A percentile compares a stretch with the other conserved stretches of the same genome.
These are phyloP conservation scores for Gila robusta DNA, from an alignment of 2,797 vertebrate species.

Conservation along the genomic window DNA sequence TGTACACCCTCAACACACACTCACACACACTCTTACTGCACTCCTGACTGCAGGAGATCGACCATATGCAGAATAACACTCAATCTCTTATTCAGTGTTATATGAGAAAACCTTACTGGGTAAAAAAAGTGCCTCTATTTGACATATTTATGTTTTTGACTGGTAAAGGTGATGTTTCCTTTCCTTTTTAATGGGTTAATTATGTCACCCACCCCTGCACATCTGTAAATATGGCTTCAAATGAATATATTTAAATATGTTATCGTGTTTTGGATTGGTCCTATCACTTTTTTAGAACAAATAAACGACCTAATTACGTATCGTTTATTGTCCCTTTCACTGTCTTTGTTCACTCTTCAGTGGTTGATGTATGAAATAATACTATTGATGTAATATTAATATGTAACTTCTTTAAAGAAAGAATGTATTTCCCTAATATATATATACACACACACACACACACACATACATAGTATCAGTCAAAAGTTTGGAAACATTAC, in stretches of 20 bases:
- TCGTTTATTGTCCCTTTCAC: neutral
- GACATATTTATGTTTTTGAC: slow-evolving; percentile 59
- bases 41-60: slow-evolving; percentile 59
- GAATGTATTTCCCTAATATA: too few species aligned
- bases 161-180: slow-evolving; percentile 37
- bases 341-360: neutral
- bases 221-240: slow-evolving; percentile 63
- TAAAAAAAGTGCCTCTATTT: slow-evolving; percentile 64
- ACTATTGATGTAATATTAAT: neutral
- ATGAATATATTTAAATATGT: slow-evolving; percentile 63
- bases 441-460: rapidly evolving
- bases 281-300: slow-evolving; percentile 13
- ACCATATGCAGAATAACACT: slow-evolving; percentile 56
- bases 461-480: too few species aligned
- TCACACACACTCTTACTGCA: slow-evolving; percentile 3
- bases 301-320: slow-evolving; percentile 11
- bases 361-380: neutral
- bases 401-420: neutral
- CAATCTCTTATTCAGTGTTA: slow-evolving; percentile 62
- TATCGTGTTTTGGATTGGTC: neutral
- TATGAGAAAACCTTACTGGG: slow-evolving; percentile 41
- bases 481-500: too few species aligned
- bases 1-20: slow-evolving; percentile 45
- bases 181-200: slow-evolving; percentile 40
- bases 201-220: slow-evolving; percentile 36